A percentile compares a stretch with the other conserved stretches of the same genome.
phyloP scores from a whole-genome alignment of 2,888 invertebrate species.

The Palloptera scutellata region DNA sequence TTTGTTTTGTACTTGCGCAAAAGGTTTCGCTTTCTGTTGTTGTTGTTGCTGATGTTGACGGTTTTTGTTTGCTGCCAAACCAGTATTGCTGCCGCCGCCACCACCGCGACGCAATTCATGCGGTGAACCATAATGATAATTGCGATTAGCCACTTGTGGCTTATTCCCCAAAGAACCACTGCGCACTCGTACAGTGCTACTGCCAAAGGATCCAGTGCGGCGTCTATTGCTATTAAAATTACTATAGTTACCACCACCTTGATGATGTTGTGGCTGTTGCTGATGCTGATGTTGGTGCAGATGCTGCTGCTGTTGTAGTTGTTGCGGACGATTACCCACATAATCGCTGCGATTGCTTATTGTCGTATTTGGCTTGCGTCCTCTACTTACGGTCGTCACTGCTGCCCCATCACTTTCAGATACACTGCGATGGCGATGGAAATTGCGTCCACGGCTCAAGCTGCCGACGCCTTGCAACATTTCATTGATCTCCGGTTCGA shows the following conservation, averaged over 20 bases:
- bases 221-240: slow-evolving; percentile 54
- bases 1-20: slow-evolving; percentile 43
- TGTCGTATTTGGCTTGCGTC: slow-evolving; percentile 59
- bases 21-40: slow-evolving; percentile 34
- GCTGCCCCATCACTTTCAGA: slow-evolving; percentile 70
- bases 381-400: slow-evolving; percentile 48
- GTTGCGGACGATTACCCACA: slow-evolving; percentile 57
- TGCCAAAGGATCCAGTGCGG: slow-evolving; percentile 62
- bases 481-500: slow-evolving; percentile 71
- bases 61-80: slow-evolving; percentile 47
- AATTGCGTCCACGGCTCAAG: slow-evolving; percentile 65
- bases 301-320: slow-evolving; percentile 52
- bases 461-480: slow-evolving; percentile 67
- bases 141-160: slow-evolving; percentile 60
- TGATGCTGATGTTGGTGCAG: slow-evolving; percentile 51
- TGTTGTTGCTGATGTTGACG: slow-evolving; percentile 45
- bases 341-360: slow-evolving; percentile 64
- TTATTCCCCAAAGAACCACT: slow-evolving; percentile 63
- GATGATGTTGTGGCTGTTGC: slow-evolving; percentile 44
- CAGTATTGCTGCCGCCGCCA: slow-evolving; percentile 54
- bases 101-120: slow-evolving; percentile 56
- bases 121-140: slow-evolving; percentile 57
- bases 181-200: slow-evolving; percentile 60
- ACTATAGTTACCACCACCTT: slow-evolving; percentile 38
- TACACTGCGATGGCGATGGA: slow-evolving; percentile 72